Base-by-base conservation (phyloP, 2,113 vertebrate genomes). In the Chloebia gouldiae region DNA sequence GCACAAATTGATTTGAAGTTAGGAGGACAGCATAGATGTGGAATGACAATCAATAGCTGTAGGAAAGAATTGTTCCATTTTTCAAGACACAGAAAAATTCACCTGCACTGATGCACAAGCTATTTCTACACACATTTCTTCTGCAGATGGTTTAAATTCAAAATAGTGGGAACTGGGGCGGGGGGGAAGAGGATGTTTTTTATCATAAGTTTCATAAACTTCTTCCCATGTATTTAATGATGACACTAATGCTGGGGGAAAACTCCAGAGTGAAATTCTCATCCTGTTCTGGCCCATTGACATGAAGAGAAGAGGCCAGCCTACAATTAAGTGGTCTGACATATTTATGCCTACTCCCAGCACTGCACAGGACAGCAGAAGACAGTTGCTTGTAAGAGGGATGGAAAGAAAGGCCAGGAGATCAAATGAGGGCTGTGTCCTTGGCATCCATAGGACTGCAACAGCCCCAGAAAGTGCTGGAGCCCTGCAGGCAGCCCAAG, bases 1-100 rank as follows among this genome's bases (percentile, higher is more conserved):
- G 92, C 59, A 88, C 79, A 90, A 93, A 96, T 88, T 95, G 93
- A 94, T 97, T 86, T 81, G 73, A 96, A 95, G 80, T 90, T 95
- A 96, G 93, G 95, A 95, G 79, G 79, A 90, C 33, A 93, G 88
- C 79, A 70, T 53, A 86, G 86, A 84, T 90, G 76, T 75, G 54
- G 78, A 86, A 93, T 95, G 85, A 93, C 82, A 80, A 89, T 82
- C 81, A 79, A 94, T 95, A 90, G 71, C 81, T 92, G 65, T 57
- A 77, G 84, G 61, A 96, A 94, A 77, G 49, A 69, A 92, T 85
- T 93, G 50, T 91, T 93, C 40, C 68, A 81, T 93, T 96, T 97
- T 95, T 95, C 94, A 94, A 91, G 72, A 82, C 81, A 84, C 77
- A 75, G 63, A 90, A 90, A 94, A 87, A 81, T 64, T 77, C 78